A percentile compares a stretch with the other conserved stretches of the same genome.
Evolutionary conservation across 2,888 invertebrate genomes (phyloP).

Genomic region (Ramazzottius varieornatus): DNA sequence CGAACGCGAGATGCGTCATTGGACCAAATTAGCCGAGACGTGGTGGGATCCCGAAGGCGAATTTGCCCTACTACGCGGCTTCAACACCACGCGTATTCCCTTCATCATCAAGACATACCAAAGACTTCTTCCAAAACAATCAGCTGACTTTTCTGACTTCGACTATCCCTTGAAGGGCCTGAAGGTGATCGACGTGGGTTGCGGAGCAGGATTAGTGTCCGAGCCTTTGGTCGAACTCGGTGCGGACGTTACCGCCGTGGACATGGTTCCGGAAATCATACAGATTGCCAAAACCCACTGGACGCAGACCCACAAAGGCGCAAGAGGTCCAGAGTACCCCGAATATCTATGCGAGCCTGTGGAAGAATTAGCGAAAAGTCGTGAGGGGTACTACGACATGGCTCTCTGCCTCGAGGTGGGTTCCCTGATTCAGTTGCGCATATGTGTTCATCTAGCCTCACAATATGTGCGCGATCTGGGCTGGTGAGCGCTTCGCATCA

Average conservation of each 20-base stretch:
- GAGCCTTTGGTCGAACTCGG: neutral
- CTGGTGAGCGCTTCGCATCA: too few relatives aligned
- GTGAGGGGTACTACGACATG: neutral
- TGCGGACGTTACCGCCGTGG: neutral
- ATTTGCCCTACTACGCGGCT: neutral
- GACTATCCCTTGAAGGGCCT: neutral
- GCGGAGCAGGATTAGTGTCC: neutral
- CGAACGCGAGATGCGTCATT: neutral
- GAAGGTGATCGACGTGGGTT: neutral
- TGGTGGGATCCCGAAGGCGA: constrained; percentile 3
- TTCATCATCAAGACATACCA: neutral
- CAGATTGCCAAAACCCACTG: neutral
- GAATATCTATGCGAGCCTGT: neutral
- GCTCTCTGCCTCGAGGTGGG: neutral
- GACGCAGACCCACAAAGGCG: neutral
- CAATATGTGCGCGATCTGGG: too few relatives aligned
- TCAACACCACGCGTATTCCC: neutral
- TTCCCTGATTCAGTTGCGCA: too few relatives aligned
- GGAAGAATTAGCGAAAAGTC: neutral
- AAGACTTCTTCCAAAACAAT: neutral
- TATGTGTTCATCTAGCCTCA: too few relatives aligned
- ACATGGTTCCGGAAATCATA: constrained; percentile 3
- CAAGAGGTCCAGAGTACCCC: neutral
- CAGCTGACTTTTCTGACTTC: neutral
- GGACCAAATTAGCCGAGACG: neutral